Base-by-base conservation (phyloP, 2,113 vertebrate genomes). In the Rhegmatorhina hoffmannsi region DNA sequence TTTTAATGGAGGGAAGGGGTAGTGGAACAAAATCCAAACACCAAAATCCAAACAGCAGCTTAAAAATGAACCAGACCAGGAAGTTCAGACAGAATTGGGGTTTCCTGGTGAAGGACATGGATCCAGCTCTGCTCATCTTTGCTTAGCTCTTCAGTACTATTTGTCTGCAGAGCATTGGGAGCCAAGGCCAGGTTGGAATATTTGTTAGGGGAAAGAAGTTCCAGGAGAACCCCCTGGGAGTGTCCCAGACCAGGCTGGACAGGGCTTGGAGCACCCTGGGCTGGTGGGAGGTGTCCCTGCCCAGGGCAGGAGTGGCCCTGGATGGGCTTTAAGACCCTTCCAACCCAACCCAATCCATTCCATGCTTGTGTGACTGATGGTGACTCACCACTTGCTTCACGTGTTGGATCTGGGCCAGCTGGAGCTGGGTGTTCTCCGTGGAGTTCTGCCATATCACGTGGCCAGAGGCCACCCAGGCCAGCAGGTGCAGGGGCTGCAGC, bases 321-420 rank as follows among this genome's bases (percentile, higher is more conserved):
- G 78, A 20, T 68, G 55, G 23, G n/a, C 25, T 84, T 31, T 7
- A 1, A 7, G 14, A 17, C 29, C 40, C n/a, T 64, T 21, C n/a
- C 78, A 40, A 2, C 43, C 56, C 75, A 80, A 2, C 2, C 2
- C 34, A 55, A 2, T 2, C 2, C 62, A 31, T 31, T 0, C 1
- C 34, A 55, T 47, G 12, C 9, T 56, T 43, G 5, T 63, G 49
- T 3, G 8, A 31, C 63, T 86, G 88, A 10, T 63, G 67, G 25
- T 7, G 25, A 97, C 99, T 97, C 95, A 99, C 99, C 99, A 98
- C 98, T 97, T 99, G 99, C n/a, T 98, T 98, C 93, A 99, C 94
- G 12, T 90, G 98, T 94, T 98, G 97, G 47, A 99, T 97, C 91
- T 98, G 98, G 85, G 96, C 98, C 93, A 99, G 83, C 50, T 98